Conservation (phyloP, 2,888 invertebrate species). For the Athetis lepigone region DNA sequence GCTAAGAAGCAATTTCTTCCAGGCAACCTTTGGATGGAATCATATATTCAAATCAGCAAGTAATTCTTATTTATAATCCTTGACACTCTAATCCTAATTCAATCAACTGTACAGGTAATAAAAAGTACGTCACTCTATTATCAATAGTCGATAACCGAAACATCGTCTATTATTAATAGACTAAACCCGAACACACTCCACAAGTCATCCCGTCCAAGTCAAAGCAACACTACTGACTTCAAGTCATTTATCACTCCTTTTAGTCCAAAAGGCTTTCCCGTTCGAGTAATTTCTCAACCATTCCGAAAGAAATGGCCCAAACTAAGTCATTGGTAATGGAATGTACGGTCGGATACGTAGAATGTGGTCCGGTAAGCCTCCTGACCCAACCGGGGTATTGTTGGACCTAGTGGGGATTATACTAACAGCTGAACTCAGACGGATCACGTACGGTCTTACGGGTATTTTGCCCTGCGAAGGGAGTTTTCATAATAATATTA, state of each 20-base stretch:
- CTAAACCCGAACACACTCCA: too few relatives aligned
- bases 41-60: too few relatives aligned
- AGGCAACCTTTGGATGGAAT: too few relatives aligned
- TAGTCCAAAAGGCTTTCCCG: constrained; percentile 4
- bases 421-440: constrained; percentile 24
- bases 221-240: background rate
- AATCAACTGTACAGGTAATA: too few relatives aligned
- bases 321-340: constrained; percentile 46
- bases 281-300: constrained; percentile 42
- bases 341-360: constrained; percentile 24
- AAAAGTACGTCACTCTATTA: too few relatives aligned
- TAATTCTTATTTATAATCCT: too few relatives aligned
- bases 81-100: too few relatives aligned
- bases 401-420: constrained; percentile 42
- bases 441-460: constrained; percentile 17
- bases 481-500: constrained; percentile 13
- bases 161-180: background rate
- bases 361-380: constrained; percentile 26
- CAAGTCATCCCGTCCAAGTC: background rate
- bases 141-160: too few relatives aligned
- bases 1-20: too few relatives aligned
- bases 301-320: constrained; percentile 41
- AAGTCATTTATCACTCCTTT: constrained; percentile 37
- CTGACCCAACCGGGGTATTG: constrained; percentile 30
- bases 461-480: background rate